phyloP scores from a whole-genome alignment of 1,140 invertebrate species.

The Drosophila nasuta region DNA sequence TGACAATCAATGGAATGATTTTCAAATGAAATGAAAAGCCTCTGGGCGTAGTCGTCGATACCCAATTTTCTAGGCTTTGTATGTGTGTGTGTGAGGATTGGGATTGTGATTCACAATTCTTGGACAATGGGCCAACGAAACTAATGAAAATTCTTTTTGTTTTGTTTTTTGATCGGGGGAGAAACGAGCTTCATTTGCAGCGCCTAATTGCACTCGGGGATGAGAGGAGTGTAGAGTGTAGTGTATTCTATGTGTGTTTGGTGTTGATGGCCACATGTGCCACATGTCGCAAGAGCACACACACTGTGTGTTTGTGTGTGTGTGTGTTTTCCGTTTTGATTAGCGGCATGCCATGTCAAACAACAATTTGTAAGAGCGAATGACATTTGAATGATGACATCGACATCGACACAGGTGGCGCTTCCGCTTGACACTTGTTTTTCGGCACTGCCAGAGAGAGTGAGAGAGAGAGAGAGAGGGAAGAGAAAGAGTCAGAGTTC shows the following conservation, averaged over 20 bases:
- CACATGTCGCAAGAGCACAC: slow-evolving; percentile 12
- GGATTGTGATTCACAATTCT: slow-evolving; percentile 49
- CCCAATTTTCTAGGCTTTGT: neutral
- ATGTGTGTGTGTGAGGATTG: slow-evolving; percentile 3
- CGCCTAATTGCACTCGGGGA: slow-evolving; percentile 57
- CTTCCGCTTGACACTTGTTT: slow-evolving; percentile 66
- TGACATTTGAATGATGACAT: slow-evolving; percentile 81
- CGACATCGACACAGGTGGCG: slow-evolving; percentile 64
- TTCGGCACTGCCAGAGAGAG: slow-evolving; percentile 5
- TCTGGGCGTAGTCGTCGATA: neutral
- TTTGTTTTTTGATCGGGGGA: slow-evolving; percentile 29
- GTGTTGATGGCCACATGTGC: slow-evolving; percentile 40
- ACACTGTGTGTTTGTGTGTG: slow-evolving; percentile 7
- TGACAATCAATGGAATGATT: slow-evolving; percentile 78
- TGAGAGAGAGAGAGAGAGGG: neutral
- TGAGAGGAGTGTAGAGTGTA: slow-evolving; percentile 2
- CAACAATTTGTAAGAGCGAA: slow-evolving; percentile 72
- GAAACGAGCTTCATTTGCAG: slow-evolving; percentile 7
- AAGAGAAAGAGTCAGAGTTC: neutral
- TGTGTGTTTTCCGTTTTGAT: slow-evolving; percentile 70
- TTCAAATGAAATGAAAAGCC: slow-evolving; percentile 53
- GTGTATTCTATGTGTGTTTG: neutral
- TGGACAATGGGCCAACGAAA: slow-evolving; percentile 61
- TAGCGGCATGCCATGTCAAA: slow-evolving; percentile 81
- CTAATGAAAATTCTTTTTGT: slow-evolving; percentile 66